Conservation (phyloP, 2,888 invertebrate species). For the Sacculina carcini region DNA sequence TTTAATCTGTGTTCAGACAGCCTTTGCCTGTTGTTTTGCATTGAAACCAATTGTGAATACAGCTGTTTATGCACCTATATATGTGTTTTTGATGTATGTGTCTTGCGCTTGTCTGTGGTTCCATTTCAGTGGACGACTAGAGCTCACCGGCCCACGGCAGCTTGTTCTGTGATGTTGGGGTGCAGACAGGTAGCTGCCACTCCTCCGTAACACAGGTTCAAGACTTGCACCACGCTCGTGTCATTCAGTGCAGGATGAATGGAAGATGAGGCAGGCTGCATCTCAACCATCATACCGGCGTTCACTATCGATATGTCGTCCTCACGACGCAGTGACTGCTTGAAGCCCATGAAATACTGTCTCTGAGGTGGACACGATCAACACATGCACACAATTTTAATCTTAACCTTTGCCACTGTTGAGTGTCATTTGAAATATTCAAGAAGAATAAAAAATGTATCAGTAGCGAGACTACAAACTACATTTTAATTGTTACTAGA, state of each 20-base stretch:
- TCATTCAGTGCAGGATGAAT: no score
- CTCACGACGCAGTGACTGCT: constrained; percentile 70
- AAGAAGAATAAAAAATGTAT: background rate
- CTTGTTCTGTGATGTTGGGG: constrained; percentile 30
- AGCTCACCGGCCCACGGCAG: constrained; percentile 23
- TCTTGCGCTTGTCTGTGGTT: no score
- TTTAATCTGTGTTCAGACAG: no score
- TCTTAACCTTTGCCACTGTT: background rate
- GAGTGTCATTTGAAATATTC: background rate
- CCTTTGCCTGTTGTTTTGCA: no score
- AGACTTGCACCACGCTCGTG: constrained; percentile 27
- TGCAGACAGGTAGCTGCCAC: constrained; percentile 66
- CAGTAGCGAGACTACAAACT: background rate
- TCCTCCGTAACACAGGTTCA: constrained; percentile 60
- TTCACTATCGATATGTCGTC: constrained; percentile 93
- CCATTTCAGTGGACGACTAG: no score
- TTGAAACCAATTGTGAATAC: no score
- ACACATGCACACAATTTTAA: no score
- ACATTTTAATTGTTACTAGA: no score
- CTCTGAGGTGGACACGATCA: no score
- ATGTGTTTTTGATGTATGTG: no score
- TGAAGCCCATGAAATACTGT: constrained; percentile 57
- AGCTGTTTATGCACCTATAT: no score
- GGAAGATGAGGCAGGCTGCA: constrained; percentile 24
- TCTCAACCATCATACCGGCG: constrained; percentile 38